Evolutionary conservation across 2,797 vertebrate genomes (phyloP).

Genomic region (Martes flavigula): DNA sequence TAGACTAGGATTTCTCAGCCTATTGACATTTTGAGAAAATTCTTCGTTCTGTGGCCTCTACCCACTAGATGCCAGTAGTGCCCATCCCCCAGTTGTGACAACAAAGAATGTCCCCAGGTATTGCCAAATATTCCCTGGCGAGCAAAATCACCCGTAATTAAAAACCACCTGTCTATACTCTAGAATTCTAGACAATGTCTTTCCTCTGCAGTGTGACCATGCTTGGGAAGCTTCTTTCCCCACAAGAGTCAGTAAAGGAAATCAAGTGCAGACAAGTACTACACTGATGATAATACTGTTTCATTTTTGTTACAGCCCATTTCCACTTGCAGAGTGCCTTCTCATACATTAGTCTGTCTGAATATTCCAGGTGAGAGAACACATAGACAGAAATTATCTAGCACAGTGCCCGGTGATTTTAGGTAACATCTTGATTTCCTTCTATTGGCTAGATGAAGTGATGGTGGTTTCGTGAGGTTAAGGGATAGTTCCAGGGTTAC

Average conservation of each 20-base stretch:
- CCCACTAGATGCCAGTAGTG: background rate
- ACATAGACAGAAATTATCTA: background rate
- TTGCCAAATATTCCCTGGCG: background rate
- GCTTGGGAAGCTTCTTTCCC: background rate
- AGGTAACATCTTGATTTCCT: conserved; percentile 14
- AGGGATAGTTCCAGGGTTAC: background rate
- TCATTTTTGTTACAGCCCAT: background rate
- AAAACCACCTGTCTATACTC: background rate
- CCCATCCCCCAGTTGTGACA: background rate
- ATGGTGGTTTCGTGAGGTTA: background rate
- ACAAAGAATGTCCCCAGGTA: background rate
- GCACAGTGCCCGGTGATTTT: background rate
- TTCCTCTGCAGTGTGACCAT: background rate
- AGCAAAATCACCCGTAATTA: background rate
- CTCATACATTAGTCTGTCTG: background rate
- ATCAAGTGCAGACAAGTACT: background rate
- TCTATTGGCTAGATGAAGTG: background rate
- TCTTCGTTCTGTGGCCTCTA: background rate
- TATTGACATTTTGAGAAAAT: background rate
- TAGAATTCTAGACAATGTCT: background rate
- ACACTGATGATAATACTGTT: background rate
- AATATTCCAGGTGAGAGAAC: background rate
- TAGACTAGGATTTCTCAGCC: background rate
- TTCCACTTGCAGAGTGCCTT: background rate
- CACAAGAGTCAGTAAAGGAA: background rate